These are phyloP conservation scores for Halcyon leucocephala DNA, from an alignment of 2,797 vertebrate species.

Conservation along the genomic window DNA sequence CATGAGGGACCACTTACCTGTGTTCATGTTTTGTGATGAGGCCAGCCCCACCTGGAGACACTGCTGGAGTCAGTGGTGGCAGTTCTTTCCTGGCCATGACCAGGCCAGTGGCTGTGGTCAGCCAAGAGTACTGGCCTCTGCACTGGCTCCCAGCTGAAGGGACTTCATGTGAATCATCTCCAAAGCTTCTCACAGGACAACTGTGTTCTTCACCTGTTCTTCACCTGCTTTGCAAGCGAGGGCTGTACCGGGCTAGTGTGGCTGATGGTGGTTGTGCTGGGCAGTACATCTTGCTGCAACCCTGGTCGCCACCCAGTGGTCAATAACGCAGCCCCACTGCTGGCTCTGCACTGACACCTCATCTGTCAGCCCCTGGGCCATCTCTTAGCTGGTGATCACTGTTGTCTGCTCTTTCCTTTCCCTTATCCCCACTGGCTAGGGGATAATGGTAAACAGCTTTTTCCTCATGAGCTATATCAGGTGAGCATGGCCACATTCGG, in stretches of 20 bases:
- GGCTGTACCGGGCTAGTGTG: accelerated
- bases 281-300: not conserved
- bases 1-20: not conserved
- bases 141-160: not conserved
- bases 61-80: accelerated
- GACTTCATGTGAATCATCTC: not conserved
- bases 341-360: not conserved
- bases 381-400: not conserved
- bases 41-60: too few relatives aligned
- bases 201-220: not conserved
- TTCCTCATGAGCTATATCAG: not conserved
- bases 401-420: not conserved
- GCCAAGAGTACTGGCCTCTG: accelerated
- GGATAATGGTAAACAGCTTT: not conserved
- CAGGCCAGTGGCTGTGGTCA: accelerated
- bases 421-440: not conserved
- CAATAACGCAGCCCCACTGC: not conserved
- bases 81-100: not conserved
- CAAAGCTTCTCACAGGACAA: not conserved
- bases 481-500: accelerated
- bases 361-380: not conserved
- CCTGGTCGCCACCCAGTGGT: not conserved
- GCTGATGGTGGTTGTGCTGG: not conserved
- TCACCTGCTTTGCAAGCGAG: not conserved
- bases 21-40: not conserved